These are phyloP conservation scores for Florisuga fusca DNA, from an alignment of 2,797 vertebrate genomes.

Conservation along the genomic window DNA sequence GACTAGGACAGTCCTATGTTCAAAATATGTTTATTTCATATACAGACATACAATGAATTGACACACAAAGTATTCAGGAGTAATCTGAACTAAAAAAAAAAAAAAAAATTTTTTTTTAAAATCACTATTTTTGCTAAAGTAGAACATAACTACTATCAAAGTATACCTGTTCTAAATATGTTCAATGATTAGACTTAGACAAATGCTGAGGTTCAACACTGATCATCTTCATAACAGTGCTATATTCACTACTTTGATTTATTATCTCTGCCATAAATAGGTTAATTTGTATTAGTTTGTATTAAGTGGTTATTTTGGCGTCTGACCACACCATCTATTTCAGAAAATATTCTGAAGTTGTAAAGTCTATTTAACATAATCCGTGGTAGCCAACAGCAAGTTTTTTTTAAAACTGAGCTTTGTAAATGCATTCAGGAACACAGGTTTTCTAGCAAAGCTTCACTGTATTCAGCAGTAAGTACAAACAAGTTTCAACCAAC, in stretches of 20 bases:
- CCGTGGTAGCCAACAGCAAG: not conserved
- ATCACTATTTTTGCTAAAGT: not conserved
- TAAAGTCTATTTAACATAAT: not conserved
- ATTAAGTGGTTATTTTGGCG: not conserved
- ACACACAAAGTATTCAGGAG: not conserved
- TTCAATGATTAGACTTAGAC: not conserved
- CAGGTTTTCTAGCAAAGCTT: not conserved
- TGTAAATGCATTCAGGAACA: not conserved
- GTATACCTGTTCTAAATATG: accelerated
- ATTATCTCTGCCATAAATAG: not conserved
- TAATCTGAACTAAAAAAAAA: not conserved
- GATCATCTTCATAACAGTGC: not conserved
- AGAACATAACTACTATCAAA: not conserved
- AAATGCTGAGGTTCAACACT: not conserved
- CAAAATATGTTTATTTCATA: not conserved
- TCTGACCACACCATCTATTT: not conserved
- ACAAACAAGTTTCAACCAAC: not conserved
- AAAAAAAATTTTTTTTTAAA: not conserved
- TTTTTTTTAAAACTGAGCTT: not conserved
- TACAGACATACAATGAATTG: not conserved
- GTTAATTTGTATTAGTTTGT: not conserved
- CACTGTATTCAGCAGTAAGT: not conserved
- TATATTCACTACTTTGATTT: not conserved
- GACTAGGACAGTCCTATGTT: not conserved
- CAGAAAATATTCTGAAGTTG: not conserved